Percentiles rank a stretch among this genome's conserved stretches.
These are phyloP conservation scores for Crocallis elinguaria DNA, from an alignment of 2,888 invertebrate genomes.

Conservation along the genomic window DNA sequence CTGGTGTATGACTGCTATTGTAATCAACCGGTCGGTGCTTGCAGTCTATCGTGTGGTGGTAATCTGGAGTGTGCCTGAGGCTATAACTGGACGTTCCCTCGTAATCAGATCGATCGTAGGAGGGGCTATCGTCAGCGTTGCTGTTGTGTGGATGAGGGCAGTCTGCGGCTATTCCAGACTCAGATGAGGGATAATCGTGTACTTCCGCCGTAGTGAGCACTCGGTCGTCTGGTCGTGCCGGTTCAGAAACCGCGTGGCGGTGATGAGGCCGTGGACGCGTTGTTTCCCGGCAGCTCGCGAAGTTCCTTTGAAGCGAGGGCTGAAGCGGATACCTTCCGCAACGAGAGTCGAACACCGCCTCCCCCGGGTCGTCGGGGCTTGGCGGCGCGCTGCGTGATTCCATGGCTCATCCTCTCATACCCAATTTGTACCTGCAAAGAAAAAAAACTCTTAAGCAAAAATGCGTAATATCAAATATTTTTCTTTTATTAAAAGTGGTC, in stretches of 20 bases:
- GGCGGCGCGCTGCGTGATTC: constrained; percentile 85
- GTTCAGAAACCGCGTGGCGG: constrained; percentile 77
- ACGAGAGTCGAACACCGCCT: constrained; percentile 89
- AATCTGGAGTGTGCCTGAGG: constrained; percentile 70
- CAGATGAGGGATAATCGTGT: constrained; percentile 82
- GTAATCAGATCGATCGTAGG: constrained; percentile 77
- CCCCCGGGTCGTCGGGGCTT: constrained; percentile 83
- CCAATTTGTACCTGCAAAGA: constrained; percentile 71
- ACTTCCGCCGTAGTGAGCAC: constrained; percentile 78
- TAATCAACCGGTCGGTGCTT: constrained; percentile 72
- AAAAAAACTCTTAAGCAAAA: constrained; percentile 21
- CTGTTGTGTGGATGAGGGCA: constrained; percentile 78
- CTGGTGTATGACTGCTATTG: constrained; percentile 77
- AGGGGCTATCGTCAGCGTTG: constrained; percentile 78
- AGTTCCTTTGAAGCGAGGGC: constrained; percentile 79
- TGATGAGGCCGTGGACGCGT: constrained; percentile 72
- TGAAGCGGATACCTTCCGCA: constrained; percentile 88
- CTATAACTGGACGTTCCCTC: constrained; percentile 76
- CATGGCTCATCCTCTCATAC: constrained; percentile 82
- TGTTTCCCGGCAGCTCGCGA: constrained; percentile 76
- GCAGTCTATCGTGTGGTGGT: constrained; percentile 74
- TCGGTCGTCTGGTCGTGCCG: constrained; percentile 77
- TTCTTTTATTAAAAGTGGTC: constrained; percentile 59
- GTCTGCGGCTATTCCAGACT: constrained; percentile 81
- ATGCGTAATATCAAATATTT: constrained; percentile 13